A percentile compares a stretch with the other conserved stretches of the same genome.
Conservation (phyloP, 2,888 invertebrate species). For the Trichogramma dendrolimi region DNA sequence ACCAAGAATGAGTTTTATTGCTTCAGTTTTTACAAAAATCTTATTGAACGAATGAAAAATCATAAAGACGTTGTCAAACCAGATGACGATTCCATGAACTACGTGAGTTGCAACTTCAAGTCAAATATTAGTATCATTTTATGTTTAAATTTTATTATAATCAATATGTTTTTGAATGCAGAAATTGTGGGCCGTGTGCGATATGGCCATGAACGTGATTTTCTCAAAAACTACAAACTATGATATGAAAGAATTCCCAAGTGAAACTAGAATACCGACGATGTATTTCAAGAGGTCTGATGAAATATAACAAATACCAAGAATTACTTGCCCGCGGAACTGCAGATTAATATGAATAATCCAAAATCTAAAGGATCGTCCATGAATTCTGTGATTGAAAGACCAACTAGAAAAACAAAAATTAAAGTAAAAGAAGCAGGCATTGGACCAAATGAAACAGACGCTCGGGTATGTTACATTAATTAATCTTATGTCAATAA, state of each 20-base stretch:
- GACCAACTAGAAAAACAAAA: slow-evolving; percentile 51
- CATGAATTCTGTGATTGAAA: slow-evolving; percentile 48
- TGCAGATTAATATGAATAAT: slow-evolving; percentile 61
- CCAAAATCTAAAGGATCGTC: slow-evolving; percentile 44
- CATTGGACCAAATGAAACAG: slow-evolving; percentile 58
- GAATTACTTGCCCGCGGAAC: slow-evolving; percentile 77
- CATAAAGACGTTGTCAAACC: slow-evolving; percentile 85
- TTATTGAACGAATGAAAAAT: slow-evolving; percentile 91
- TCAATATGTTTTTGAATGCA: slow-evolving; percentile 44
- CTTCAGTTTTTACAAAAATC: slow-evolving; percentile 89
- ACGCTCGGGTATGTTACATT: slow-evolving; percentile 55
- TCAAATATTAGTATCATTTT: slow-evolving; percentile 15
- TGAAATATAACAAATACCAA: slow-evolving; percentile 70
- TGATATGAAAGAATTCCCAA: slow-evolving; percentile 84
- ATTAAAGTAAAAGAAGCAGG: slow-evolving; percentile 56
- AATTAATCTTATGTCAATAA: slow-evolving; percentile 13
- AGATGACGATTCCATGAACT: slow-evolving; percentile 77
- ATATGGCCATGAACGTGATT: slow-evolving; percentile 87
- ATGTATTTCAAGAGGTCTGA: slow-evolving; percentile 83
- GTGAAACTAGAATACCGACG: slow-evolving; percentile 80
- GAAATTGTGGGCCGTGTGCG: slow-evolving; percentile 97
- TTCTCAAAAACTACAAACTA: slow-evolving; percentile 81
- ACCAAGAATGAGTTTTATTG: slow-evolving; percentile 91
- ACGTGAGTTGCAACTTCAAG: slow-evolving; percentile 58
- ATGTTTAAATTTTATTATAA: background rate